These are phyloP conservation scores for Harpegnathos saltator DNA, from an alignment of 1,140 invertebrate genomes.

Conservation along the genomic window DNA sequence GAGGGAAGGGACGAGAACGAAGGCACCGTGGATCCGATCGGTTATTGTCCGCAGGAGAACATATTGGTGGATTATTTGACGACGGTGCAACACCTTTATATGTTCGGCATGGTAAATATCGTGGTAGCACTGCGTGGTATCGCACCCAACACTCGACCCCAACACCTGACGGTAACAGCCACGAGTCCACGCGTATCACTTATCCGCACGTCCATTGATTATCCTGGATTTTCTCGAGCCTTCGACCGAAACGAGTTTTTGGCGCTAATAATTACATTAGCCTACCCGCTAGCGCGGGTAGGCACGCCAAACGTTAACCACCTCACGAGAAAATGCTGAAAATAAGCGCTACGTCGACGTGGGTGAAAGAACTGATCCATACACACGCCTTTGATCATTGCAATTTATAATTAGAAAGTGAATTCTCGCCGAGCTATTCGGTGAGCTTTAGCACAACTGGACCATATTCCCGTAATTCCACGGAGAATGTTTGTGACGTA, in stretches of 20 bases:
- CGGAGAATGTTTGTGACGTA: neutral
- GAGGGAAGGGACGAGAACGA: constrained; percentile 87
- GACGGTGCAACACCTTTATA: constrained; percentile 64
- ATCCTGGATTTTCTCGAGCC: too few relatives aligned
- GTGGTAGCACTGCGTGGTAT: neutral
- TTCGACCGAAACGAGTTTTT: too few relatives aligned
- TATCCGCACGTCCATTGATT: too few relatives aligned
- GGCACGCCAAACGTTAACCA: neutral
- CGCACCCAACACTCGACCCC: too few relatives aligned
- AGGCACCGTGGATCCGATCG: constrained; percentile 78
- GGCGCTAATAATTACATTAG: too few relatives aligned
- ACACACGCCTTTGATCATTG: neutral
- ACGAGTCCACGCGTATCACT: too few relatives aligned
- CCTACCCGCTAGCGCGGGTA: too few relatives aligned
- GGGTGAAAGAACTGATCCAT: neutral
- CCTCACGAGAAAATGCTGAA: neutral
- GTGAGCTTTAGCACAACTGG: neutral
- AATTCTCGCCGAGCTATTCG: neutral
- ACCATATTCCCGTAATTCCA: neutral
- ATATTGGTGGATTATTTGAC: constrained; percentile 70
- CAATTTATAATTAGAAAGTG: neutral
- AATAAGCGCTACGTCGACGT: neutral
- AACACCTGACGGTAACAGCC: too few relatives aligned
- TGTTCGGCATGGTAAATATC: constrained; percentile 73
- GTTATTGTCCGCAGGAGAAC: constrained; percentile 81